Conservation (phyloP, 2,888 invertebrate genomes). For the Chrysomela aeneicollis region DNA sequence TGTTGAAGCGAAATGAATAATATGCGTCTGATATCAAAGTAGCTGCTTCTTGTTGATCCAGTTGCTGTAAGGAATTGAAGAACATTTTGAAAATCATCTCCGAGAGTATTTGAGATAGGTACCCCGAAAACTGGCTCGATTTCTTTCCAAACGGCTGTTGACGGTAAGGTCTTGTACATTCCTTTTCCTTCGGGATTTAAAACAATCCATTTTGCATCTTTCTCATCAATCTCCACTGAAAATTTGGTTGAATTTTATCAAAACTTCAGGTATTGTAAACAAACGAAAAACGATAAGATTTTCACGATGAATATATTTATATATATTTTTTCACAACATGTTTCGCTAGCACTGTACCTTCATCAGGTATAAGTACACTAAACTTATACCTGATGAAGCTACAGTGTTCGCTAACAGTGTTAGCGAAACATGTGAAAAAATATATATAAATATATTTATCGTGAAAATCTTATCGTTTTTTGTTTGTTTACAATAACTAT, state of each 20-base stretch:
- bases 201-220: conserved; percentile 73
- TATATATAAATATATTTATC: no score
- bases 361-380: no score
- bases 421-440: no score
- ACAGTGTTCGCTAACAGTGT: no score
- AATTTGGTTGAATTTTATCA: conserved; percentile 38
- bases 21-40: conserved; percentile 33
- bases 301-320: no score
- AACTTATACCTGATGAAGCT: no score
- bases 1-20: conserved; percentile 32
- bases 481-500: no score
- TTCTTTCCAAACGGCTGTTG: conserved; percentile 69
- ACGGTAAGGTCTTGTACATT: conserved; percentile 85
- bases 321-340: no score
- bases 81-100: neutral
- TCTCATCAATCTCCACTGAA: conserved; percentile 64
- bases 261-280: no score
- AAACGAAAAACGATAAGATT: no score
- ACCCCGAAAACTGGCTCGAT: conserved; percentile 56
- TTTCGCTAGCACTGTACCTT: no score
- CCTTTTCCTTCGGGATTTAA: conserved; percentile 83
- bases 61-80: conserved; percentile 29
- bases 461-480: no score
- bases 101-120: conserved; percentile 3
- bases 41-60: conserved; percentile 21